Evolutionary conservation across 92 coral and sea anemone species (phyloP), one percentile per base, ranked within the genome.

Genomic region (Montipora capitata): DNA sequence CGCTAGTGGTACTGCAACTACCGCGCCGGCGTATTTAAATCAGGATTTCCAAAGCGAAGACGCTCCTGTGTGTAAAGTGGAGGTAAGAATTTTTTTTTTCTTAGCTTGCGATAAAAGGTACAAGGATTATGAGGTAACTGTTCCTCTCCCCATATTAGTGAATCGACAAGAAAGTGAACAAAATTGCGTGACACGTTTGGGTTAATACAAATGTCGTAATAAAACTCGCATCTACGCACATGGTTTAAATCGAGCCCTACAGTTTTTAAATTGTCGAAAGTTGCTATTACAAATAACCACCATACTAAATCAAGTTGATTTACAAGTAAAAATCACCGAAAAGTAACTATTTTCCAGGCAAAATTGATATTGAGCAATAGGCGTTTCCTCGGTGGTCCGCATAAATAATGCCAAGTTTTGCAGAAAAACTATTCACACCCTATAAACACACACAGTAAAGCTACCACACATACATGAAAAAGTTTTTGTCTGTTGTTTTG

Each of bases 331-430:
- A 4, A 64, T 64, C 70, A 40, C 70, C 8, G 38, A 14, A 64
- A 64, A 64, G n/a, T n/a, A 64, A 35, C 70, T 64, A 6, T 64
- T 64, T 64, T 64, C 70, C 35, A 27, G 70, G 35, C 17, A 64
- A 65, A 65, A 17, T n/a, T 35, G 35, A 64, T 16, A 64, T 64
- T 64, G 70, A 64, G 70, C 10, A 5, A 16, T 4, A 64, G 38
- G 4, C 70, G 70, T 64, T 64, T 64, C 70, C 70, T 64, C 38
- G 8, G 70, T 64, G 70, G 70, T 64, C 70, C 70, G 38, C 70
- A 64, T 64, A 64, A 64, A 64, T 59, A 64, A 64, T 64, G 70
- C 70, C 70, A 64, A 64, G 70, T 64, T 35, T 64, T 64, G n/a
- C 35, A 49, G 56, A 4, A 49, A 4, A 49, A 49, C 56, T 49